These are phyloP conservation scores for Conus ventricosus DNA, from an alignment of 1,140 invertebrate genomes.

Conservation along the genomic window DNA sequence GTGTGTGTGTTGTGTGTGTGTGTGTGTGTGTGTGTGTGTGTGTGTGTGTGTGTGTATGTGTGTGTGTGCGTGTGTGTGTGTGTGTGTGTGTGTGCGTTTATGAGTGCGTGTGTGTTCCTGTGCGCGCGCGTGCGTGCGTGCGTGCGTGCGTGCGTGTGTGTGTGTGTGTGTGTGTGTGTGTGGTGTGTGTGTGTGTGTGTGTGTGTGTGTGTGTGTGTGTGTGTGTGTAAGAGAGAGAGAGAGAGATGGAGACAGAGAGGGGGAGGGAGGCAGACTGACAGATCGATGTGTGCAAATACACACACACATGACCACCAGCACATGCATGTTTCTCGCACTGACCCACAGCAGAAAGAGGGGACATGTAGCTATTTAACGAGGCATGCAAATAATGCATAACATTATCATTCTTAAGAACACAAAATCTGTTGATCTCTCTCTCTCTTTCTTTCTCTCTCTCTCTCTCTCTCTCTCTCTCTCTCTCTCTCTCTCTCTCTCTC, in stretches of 20 bases:
- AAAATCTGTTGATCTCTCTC: no score
- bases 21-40: neutral
- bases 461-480: no score
- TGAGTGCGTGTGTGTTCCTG: neutral
- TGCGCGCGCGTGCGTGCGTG: neutral
- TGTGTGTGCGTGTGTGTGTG: neutral
- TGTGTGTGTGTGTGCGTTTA: neutral
- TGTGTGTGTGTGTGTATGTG: neutral
- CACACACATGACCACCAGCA: neutral
- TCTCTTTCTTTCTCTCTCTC: no score
- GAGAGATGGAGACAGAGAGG: no score
- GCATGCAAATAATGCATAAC: no score
- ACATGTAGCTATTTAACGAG: no score
- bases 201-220: no score
- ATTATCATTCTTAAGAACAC: no score
- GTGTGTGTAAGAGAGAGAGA: neutral
- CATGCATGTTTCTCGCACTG: neutral
- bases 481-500: no score
- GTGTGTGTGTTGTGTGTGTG: neutral
- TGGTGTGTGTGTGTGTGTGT: neutral
- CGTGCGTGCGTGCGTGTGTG: constrained; percentile 10
- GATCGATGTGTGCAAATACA: neutral
- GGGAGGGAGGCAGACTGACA: no score
- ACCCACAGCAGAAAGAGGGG: no score
- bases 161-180: neutral